Evolutionary conservation across 2,888 invertebrate genomes (phyloP).

Genomic region (Alloscopus bannaensis): DNA sequence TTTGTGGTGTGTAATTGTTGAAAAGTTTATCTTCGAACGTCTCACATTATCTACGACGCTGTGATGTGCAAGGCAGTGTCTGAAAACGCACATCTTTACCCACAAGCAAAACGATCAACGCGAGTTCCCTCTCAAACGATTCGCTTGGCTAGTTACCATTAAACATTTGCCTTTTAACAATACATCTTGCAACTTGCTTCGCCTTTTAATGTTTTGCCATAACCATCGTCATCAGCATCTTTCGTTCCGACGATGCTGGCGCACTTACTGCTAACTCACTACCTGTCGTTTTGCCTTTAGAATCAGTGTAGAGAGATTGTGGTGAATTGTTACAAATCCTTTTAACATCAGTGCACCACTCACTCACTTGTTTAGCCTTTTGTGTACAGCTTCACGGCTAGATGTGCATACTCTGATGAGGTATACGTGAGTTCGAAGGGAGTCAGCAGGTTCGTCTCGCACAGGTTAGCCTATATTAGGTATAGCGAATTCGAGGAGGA

Average conservation of each 20-base stretch:
- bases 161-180: no score
- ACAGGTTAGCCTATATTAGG: constrained; percentile 25
- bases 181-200: background rate
- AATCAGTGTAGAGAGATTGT: no score
- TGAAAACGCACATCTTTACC: background rate
- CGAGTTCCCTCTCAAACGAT: constrained; percentile 23
- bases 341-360: no score
- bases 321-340: constrained; percentile 26
- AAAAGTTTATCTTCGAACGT: constrained; percentile 6
- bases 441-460: constrained; percentile 29
- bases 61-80: no score
- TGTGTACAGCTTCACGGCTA: background rate
- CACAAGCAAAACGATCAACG: background rate
- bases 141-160: constrained; percentile 27
- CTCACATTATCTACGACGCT: background rate
- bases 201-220: constrained; percentile 14
- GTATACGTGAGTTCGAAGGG: no score
- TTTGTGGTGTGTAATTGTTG: constrained; percentile 22
- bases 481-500: constrained; percentile 35
- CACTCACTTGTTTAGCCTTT: background rate
- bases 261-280: no score
- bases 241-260: background rate
- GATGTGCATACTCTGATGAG: constrained; percentile 2
- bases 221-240: background rate
- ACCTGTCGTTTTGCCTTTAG: no score